Percentiles rank a stretch among this genome's conserved stretches.
Evolutionary conservation across 1,140 invertebrate species (phyloP).

Genomic region (Zaprionus taronus): DNA sequence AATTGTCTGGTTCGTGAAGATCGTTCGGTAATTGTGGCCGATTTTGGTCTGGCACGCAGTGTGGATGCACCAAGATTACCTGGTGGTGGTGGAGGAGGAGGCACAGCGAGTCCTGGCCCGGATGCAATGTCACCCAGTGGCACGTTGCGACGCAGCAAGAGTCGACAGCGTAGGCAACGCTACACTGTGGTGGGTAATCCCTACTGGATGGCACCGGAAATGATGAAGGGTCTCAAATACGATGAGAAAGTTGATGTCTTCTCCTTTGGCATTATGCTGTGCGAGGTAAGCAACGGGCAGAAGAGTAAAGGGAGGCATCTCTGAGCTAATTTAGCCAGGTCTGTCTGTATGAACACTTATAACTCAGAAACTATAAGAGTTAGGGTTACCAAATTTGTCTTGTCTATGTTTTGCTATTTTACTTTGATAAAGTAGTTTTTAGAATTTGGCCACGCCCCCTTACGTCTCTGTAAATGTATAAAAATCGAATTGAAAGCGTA

Average conservation of each 20-base stretch:
- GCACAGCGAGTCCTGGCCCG: constrained; percentile 3
- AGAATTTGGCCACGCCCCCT: too few species aligned
- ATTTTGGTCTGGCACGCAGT: constrained; percentile 96
- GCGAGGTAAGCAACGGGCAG: constrained; percentile 89
- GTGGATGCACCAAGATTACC: constrained; percentile 87
- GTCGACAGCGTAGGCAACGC: constrained; percentile 85
- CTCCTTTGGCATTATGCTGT: constrained; percentile 97
- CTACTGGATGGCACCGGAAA: constrained; percentile 99
- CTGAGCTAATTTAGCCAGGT: too few species aligned
- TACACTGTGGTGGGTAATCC: constrained; percentile 94
- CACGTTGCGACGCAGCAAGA: constrained; percentile 84
- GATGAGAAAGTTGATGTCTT: constrained; percentile 99
- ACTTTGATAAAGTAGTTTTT: too few species aligned
- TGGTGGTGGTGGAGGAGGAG: constrained; percentile 1
- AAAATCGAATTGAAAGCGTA: too few species aligned
- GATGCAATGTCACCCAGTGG: constrained; percentile 80
- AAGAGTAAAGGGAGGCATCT: too few species aligned
- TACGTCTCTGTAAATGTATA: too few species aligned
- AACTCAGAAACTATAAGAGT: too few species aligned
- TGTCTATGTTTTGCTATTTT: too few species aligned
- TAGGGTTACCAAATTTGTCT: too few species aligned
- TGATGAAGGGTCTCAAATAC: constrained; percentile 98
- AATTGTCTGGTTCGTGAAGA: constrained; percentile 97
- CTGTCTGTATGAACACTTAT: too few species aligned
- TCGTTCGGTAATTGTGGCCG: constrained; percentile 95